Base-by-base conservation (phyloP, 2,888 invertebrate species). In the Philopedon plagiatum region DNA sequence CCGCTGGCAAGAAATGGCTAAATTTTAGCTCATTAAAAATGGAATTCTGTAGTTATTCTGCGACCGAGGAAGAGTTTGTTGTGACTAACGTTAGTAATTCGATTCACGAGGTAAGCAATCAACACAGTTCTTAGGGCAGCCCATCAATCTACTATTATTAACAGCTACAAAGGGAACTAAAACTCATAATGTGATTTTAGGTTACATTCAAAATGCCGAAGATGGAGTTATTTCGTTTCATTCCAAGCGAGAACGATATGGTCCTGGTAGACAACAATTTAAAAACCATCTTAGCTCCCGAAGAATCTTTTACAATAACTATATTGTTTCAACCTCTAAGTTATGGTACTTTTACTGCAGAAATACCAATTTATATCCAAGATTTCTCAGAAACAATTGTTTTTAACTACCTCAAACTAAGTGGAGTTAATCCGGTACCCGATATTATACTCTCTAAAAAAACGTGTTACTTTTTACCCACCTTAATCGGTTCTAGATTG, bases 391-490 rank as follows among this genome's bases (percentile, higher is more conserved):
- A 82, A 7, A 80, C 78, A 1, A 66, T 66, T 18, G 74, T 82
- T 11, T 86, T 84, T 63, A 86, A 85, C 75, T 81, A 80, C 75
- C 65, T 87, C 23, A 76, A 71, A 41, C 64, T 87, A 2, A 56
- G 69, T 1, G 86, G 84, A 18, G 58, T 61, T 7, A 79, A 81
- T 73, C 76, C 77, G 1, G 61, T 34, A 13, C 80, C 83, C 2
- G 72, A 63, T 1, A 84, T 86, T n/a, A 76, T 76, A 0, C 66
- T 79, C 5, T 75, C 81, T 13, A 71, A 68, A 8, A 71, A 71
- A 0, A 79, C 83, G 62, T 75, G 65, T 8, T 71, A 66, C 19
- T 66, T 70, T 46, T 41, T 62, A 5, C 69, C 73, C 7, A 37
- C 58, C 13, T 9, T 0, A 7, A n/a, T 37, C 1, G 56, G 65